These are phyloP conservation scores for Pegea sp. DNA, from an alignment of 23 tunicate genomes.

Conservation along the genomic window DNA sequence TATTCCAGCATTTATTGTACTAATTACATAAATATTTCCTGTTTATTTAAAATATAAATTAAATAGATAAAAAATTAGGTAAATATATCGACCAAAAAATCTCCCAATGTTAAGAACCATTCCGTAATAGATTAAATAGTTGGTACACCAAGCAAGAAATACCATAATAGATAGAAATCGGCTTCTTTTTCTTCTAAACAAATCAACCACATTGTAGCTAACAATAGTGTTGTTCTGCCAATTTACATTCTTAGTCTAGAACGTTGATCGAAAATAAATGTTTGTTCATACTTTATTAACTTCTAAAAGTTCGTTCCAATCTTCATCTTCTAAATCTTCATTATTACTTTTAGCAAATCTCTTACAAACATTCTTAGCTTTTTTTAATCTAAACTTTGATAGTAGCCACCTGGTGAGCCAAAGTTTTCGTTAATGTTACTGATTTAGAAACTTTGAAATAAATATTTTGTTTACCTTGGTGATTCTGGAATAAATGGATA, in stretches of 20 bases:
- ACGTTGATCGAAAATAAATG: too few species aligned
- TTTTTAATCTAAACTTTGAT: background rate
- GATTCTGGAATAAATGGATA: background rate
- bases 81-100: background rate
- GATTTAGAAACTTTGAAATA: too few species aligned
- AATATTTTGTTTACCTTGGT: too few species aligned
- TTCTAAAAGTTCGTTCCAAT: background rate
- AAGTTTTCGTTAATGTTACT: too few species aligned
- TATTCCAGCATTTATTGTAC: background rate
- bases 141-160: background rate
- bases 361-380: background rate
- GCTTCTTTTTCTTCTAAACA: background rate
- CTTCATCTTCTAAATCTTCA: background rate
- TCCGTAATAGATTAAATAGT: background rate
- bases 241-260: too few species aligned
- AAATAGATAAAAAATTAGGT: too few species aligned
- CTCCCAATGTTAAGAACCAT: background rate
- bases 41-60: background rate
- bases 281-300: background rate
- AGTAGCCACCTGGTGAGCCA: background rate
- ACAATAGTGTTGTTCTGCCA: too few species aligned
- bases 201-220: background rate
- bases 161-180: background rate
- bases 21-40: background rate
- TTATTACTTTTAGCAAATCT: background rate